These are phyloP conservation scores for Eubasilissa splendida DNA, from an alignment of 2,888 invertebrate genomes.

Conservation along the genomic window DNA sequence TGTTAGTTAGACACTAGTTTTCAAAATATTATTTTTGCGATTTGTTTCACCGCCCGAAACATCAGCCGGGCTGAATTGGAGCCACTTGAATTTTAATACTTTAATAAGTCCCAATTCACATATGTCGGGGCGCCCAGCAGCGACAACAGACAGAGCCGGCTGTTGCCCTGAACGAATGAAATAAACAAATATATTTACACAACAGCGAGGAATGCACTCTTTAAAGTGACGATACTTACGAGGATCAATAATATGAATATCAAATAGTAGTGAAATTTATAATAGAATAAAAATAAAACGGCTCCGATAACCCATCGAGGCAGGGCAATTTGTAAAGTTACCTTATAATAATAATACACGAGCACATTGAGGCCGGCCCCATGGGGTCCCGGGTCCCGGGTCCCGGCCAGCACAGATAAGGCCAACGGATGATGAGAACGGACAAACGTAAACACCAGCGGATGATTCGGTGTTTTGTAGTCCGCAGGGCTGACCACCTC, in stretches of 20 bases:
- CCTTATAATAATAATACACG: constrained; percentile 48
- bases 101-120: too few species aligned
- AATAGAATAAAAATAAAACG: constrained; percentile 34
- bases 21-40: too few species aligned
- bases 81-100: too few species aligned
- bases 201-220: constrained; percentile 1
- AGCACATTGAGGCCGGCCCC: constrained; percentile 43
- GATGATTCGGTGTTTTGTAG: constrained; percentile 55
- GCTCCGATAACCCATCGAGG: constrained; percentile 31
- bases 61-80: too few species aligned
- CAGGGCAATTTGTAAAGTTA: constrained; percentile 57
- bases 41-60: too few species aligned
- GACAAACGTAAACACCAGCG: constrained; percentile 55
- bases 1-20: too few species aligned
- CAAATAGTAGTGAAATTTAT: constrained; percentile 36
- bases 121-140: too few species aligned
- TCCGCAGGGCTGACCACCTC: constrained; percentile 27
- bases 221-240: constrained; percentile 16
- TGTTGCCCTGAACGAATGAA: not conserved
- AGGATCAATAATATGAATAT: constrained; percentile 24
- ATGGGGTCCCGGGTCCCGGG: constrained; percentile 47
- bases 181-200: constrained; percentile 18
- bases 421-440: constrained; percentile 53
- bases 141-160: too few species aligned
- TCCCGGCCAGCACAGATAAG: constrained; percentile 39